Conservation (phyloP, 2,888 invertebrate species). For the Lacanobia oleracea region DNA sequence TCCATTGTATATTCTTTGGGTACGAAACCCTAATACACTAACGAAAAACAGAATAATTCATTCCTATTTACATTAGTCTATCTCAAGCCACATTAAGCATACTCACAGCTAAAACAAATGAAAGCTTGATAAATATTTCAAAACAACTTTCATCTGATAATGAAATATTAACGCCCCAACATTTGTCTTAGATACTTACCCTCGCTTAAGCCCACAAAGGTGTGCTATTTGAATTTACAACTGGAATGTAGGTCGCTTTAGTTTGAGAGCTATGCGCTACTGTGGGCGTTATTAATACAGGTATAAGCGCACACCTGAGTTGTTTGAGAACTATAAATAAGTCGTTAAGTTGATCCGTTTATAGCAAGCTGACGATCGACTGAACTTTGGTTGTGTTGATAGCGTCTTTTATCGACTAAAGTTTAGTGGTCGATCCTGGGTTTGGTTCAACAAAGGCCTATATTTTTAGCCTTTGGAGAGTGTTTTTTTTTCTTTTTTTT, state of each 20-base stretch:
- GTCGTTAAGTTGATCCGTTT: slow-evolving; percentile 37
- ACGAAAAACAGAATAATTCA: slow-evolving; percentile 2
- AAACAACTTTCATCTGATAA: slow-evolving; percentile 46
- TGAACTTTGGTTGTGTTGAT: slow-evolving; percentile 19
- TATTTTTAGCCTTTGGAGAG: slow-evolving; percentile 20
- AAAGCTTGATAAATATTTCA: slow-evolving; percentile 47
- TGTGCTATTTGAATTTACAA: slow-evolving; percentile 54
- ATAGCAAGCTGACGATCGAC: slow-evolving; percentile 24
- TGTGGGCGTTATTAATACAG: slow-evolving; percentile 48
- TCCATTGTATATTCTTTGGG: too few relatives aligned
- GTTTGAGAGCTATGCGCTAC: slow-evolving; percentile 33
- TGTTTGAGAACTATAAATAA: slow-evolving; percentile 55
- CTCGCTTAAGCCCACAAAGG: slow-evolving; percentile 45
- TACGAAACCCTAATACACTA: too few relatives aligned
- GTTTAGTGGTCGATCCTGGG: slow-evolving; percentile 1
- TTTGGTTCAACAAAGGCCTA: neutral
- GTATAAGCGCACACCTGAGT: slow-evolving; percentile 38
- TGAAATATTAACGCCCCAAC: slow-evolving; percentile 53
- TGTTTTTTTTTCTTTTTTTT: neutral
- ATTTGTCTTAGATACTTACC: slow-evolving; percentile 60
- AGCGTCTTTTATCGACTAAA: slow-evolving; percentile 27
- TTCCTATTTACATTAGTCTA: slow-evolving; percentile 6
- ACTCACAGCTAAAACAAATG: slow-evolving; percentile 27
- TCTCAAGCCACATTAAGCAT: neutral
- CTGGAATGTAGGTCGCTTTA: slow-evolving; percentile 59